A percentile compares a stretch with the other conserved stretches of the same genome.
These are phyloP conservation scores for Procambarus clarkii DNA, from an alignment of 1,140 invertebrate species.

Conservation along the genomic window DNA sequence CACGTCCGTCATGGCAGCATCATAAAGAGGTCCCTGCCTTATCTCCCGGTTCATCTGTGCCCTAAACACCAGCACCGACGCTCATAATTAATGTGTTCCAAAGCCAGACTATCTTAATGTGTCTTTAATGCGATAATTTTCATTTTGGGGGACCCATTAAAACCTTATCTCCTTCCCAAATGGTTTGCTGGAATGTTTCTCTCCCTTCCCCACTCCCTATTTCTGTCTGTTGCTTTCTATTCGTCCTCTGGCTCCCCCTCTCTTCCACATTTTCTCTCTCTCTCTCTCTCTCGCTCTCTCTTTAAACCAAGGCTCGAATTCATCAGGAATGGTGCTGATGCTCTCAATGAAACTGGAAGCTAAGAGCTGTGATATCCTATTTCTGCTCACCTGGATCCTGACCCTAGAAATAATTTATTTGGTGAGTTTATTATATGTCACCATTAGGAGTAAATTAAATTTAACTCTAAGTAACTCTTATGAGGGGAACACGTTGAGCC, in stretches of 20 bases:
- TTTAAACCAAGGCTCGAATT: too few species aligned
- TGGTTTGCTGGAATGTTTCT: conserved; percentile 26
- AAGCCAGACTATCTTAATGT: conserved; percentile 30
- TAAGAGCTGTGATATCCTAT: too few species aligned
- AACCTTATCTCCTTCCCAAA: conserved; percentile 25
- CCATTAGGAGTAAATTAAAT: too few species aligned
- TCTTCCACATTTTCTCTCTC: not conserved
- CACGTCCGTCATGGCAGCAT: too few species aligned
- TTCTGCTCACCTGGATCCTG: too few species aligned
- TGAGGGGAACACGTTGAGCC: too few species aligned
- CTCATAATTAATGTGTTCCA: conserved; percentile 36
- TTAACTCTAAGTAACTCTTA: too few species aligned
- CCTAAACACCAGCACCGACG: not conserved
- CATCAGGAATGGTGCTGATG: too few species aligned
- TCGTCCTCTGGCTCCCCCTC: not conserved
- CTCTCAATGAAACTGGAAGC: too few species aligned
- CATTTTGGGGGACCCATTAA: conserved; percentile 27
- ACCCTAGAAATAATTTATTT: too few species aligned
- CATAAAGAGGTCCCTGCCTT: not conserved
- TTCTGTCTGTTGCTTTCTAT: not conserved
- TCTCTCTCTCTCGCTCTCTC: too few species aligned
- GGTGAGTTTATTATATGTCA: too few species aligned
- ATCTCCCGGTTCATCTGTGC: not conserved
- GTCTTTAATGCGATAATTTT: conserved; percentile 45
- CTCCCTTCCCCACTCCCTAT: not conserved